Conservation (phyloP, 64 coral and sea anemone species). For the Stichodactyla mertensii region DNA sequence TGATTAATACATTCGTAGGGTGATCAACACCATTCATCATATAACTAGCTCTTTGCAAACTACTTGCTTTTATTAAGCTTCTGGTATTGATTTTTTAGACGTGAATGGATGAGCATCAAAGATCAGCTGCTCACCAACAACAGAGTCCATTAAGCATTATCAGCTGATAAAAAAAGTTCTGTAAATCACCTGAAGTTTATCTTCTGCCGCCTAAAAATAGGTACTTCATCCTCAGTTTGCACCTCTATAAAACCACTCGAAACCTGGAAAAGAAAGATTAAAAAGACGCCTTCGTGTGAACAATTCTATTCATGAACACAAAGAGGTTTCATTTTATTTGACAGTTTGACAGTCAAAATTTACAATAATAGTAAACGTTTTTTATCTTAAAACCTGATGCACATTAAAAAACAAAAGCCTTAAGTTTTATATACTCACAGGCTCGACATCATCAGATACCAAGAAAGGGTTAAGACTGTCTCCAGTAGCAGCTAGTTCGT, state of each 20-base stretch:
- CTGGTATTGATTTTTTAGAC: no score
- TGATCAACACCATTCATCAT: no score
- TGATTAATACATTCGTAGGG: no score
- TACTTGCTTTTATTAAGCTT: no score
- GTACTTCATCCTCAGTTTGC: constrained; percentile 74
- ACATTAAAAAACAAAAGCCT: neutral
- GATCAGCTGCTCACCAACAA: no score
- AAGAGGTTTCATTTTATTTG: neutral
- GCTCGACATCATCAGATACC: constrained; percentile 57
- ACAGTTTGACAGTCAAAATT: neutral
- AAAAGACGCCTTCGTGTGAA: neutral
- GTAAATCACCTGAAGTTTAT: constrained; percentile 69
- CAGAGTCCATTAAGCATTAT: no score
- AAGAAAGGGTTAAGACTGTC: constrained; percentile 68
- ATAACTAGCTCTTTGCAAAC: no score
- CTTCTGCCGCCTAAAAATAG: constrained; percentile 87
- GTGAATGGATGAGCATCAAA: no score
- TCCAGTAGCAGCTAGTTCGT: constrained; percentile 53
- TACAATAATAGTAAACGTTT: no score
- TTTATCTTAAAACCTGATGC: neutral
- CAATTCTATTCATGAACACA: neutral
- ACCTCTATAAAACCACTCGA: constrained; percentile 82
- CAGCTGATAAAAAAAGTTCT: no score
- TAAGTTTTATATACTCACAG: constrained; percentile 33
- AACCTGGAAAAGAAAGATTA: constrained; percentile 30